Evolutionary conservation across 92 coral and sea anemone species (phyloP).

Genomic region (Zoanthus gigantus): DNA sequence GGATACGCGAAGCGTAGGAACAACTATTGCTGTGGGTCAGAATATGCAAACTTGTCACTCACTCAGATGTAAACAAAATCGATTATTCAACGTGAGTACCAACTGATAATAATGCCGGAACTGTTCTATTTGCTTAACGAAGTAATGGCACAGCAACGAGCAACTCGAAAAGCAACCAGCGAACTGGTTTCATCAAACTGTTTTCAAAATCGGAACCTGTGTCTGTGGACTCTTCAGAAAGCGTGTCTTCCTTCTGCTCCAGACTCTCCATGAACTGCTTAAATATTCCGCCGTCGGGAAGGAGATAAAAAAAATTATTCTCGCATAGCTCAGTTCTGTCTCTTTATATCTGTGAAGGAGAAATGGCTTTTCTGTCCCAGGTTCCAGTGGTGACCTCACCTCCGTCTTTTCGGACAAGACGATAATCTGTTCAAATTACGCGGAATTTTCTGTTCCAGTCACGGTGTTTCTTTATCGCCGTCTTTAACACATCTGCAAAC

Average conservation of each 20-base stretch:
- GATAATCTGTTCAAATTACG: conserved; percentile 1
- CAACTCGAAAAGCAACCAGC: not conserved
- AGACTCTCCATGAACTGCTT: conserved; percentile 1
- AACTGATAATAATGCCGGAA: not conserved
- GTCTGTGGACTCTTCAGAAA: conserved; percentile 14
- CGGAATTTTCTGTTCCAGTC: not conserved
- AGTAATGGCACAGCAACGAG: too few relatives aligned
- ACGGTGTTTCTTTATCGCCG: not conserved
- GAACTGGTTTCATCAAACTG: conserved; percentile 4
- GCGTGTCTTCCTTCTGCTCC: conserved; percentile 4
- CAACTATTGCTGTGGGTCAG: too few relatives aligned
- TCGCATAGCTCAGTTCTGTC: not conserved
- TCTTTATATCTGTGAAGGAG: conserved; percentile 20
- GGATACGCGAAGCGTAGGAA: too few relatives aligned
- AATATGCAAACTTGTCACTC: too few relatives aligned
- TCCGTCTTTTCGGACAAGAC: not conserved
- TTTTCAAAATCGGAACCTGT: not conserved
- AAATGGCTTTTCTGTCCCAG: conserved; percentile 17
- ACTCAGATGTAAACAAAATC: too few relatives aligned
- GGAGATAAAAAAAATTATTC: not conserved
- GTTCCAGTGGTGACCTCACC: not conserved
- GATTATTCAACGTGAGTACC: not conserved
- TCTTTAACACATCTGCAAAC: conserved; percentile 2
- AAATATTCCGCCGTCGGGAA: not conserved
- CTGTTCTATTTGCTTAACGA: too few relatives aligned